Evolutionary conservation across 2,797 vertebrate genomes (phyloP), one percentile per base, ranked within the genome.

Genomic region (Moxostoma hubbsi): DNA sequence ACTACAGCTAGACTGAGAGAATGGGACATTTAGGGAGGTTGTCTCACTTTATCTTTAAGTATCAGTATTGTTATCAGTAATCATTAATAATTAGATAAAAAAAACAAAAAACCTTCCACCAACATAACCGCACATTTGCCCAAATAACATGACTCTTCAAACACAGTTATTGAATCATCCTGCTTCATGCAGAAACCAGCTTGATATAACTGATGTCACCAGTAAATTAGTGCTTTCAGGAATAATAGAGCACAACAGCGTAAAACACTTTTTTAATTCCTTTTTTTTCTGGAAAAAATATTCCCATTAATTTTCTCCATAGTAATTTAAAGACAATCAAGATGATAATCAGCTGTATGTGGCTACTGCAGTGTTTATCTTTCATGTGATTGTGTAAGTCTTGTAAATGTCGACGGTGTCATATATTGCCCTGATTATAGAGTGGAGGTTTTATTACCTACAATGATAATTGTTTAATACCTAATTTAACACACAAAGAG

Each of bases 391-490:
- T 67, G 69, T 76, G 66, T 53, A 80, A 80, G 59, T 77, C 63
- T 74, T 13, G 7, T 73, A 85, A 73, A 83, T 79, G 61, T 66
- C 9, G 4, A n/a, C 59, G 11, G 43, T 9, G 16, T 65, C 79
- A 58, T 83, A 73, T 73, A 75, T 69, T 66, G 15, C 68, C 54
- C 16, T 78, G 50, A 85, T 69, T 16, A 61, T 54, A 50, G 62
- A 57, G 63, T 55, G 59, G 18, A 70, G 64, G n/a, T 80, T 82
- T 36, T 74, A 58, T 49, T 36, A 53, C 7, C 5, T 79, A 36
- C 57, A 43, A 13, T 62, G 59, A 70, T 83, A 24, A 83, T 83
- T 73, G 67, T 73, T 85, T 79, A 75, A 36, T 66, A 77, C 57
- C 61, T 73, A 45, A 64, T 79, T 69, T 75, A 79, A 79, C 63